These are phyloP conservation scores for Oenanthe oenanthe DNA, from an alignment of 2,113 vertebrate genomes.

Conservation along the genomic window DNA sequence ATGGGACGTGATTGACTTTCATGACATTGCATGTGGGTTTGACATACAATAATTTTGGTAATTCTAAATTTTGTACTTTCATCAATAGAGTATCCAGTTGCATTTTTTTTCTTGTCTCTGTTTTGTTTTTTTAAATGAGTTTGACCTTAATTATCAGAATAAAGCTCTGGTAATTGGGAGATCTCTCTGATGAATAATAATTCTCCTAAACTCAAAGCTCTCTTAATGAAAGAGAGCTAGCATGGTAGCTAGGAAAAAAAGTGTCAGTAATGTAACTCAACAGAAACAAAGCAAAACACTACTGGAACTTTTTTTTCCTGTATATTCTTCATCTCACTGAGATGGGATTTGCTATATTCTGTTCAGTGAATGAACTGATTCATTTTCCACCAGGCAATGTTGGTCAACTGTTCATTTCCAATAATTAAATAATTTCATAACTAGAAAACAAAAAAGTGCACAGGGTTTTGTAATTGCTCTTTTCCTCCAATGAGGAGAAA, in stretches of 20 bases:
- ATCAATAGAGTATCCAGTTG: not conserved
- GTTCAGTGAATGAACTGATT: not conserved
- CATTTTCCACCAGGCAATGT: not conserved
- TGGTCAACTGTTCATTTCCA: not conserved
- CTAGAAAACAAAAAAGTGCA: not conserved
- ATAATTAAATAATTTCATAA: not conserved
- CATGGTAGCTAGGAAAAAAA: not conserved
- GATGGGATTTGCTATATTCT: not conserved
- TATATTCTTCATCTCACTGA: not conserved
- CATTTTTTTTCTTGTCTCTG: not conserved
- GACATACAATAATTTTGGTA: not conserved
- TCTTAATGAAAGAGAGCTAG: not conserved
- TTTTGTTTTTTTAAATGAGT: not conserved
- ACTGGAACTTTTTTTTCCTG: not conserved
- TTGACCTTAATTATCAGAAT: conserved; percentile 19
- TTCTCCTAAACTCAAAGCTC: not conserved
- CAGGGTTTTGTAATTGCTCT: too few species aligned
- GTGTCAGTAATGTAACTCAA: not conserved
- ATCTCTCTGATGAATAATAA: not conserved
- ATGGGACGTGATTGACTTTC: not conserved
- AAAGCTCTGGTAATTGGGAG: not conserved
- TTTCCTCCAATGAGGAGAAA: not conserved
- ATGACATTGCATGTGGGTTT: not conserved
- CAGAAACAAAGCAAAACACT: not conserved
- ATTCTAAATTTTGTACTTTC: not conserved